Conservation (phyloP, 1,140 invertebrate genomes). For the Drosophila malerkotliana region DNA sequence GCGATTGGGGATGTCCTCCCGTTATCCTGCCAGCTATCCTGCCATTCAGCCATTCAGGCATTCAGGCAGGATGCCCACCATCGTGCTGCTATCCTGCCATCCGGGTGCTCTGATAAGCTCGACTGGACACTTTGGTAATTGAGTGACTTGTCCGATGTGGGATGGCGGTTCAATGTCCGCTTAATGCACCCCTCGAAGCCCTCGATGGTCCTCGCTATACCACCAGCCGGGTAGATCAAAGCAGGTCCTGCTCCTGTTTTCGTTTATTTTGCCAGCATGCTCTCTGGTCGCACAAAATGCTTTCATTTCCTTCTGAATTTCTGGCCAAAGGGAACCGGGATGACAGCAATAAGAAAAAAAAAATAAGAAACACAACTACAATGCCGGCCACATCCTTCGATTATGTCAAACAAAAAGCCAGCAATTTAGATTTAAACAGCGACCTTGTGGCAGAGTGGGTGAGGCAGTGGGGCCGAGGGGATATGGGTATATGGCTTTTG, state of each 20-base stretch:
- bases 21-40: not conserved
- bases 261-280: slow-evolving; percentile 5
- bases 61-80: not conserved
- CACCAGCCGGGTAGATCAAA: not conserved
- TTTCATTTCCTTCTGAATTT: slow-evolving; percentile 40
- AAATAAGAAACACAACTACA: slow-evolving; percentile 17
- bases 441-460: slow-evolving; percentile 38
- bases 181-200: slow-evolving; percentile 10
- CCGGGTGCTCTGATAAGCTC: slow-evolving; percentile 56
- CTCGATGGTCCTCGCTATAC: not conserved
- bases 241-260: not conserved
- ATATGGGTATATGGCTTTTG: slow-evolving; percentile 20
- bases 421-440: slow-evolving; percentile 68
- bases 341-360: slow-evolving; percentile 38
- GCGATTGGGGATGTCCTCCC: slow-evolving; percentile 1
- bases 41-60: not conserved
- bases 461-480: not conserved
- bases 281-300: slow-evolving; percentile 11
- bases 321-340: slow-evolving; percentile 13
- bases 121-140: slow-evolving; percentile 75
- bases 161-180: slow-evolving; percentile 62
- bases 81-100: slow-evolving; percentile 5
- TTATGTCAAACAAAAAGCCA: slow-evolving; percentile 73
- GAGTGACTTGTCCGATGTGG: slow-evolving; percentile 52
- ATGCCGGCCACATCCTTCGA: slow-evolving; percentile 55